Evolutionary conservation across 1,140 invertebrate species (phyloP), one percentile per base, ranked within the genome.

Genomic region (Dreissena rostriformis): DNA sequence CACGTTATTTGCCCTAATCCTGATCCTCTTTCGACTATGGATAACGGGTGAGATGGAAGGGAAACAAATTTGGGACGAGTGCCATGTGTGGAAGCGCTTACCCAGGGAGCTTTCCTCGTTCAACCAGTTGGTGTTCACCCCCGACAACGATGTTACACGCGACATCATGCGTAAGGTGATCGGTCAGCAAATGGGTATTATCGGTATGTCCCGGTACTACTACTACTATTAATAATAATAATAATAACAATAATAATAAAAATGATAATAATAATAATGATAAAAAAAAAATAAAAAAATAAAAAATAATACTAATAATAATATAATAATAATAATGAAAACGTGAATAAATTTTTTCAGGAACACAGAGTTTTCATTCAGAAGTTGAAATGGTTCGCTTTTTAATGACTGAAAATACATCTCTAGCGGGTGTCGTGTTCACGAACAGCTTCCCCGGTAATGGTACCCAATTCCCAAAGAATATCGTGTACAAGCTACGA

Each of bases 401-500:
- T 78, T 86, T 94, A 19, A 87, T 90, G 19, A 73, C 87, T 66
- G 82, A 68, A 14, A 91, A 92, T 79, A 53, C 26, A 86, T 90
- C 19, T 90, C 85, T 94, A 2, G 94, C 90, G 14, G 94, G 93
- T 29, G 81, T 94, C 75, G 91, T 93, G 1, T 94, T 94, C 87
- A 84, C 84, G n/a, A 87, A 86, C 26, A 49, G 82, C 10, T 86
- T 88, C 29, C 68, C 61, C 19, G 71, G 87, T n/a, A 82, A 85
- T 24, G 79, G 78, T 24, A 82, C 67, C 12, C 61, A 85, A 0
- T 73, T 85, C 28, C 39, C 86, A 15, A 67, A 83, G 12, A 84
- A 93, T 65, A 90, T 93, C 28, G 76, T 94, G 82, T 94, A 96
- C 67, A 95, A 94, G 28, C 92, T 96, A 53, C 93, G 95, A 52